Percentiles rank a stretch among this genome's conserved stretches.
These are phyloP conservation scores for Amphimedon queenslandica DNA, from an alignment of 37 sponge, comb jelly and placozoan genomes.

Conservation along the genomic window DNA sequence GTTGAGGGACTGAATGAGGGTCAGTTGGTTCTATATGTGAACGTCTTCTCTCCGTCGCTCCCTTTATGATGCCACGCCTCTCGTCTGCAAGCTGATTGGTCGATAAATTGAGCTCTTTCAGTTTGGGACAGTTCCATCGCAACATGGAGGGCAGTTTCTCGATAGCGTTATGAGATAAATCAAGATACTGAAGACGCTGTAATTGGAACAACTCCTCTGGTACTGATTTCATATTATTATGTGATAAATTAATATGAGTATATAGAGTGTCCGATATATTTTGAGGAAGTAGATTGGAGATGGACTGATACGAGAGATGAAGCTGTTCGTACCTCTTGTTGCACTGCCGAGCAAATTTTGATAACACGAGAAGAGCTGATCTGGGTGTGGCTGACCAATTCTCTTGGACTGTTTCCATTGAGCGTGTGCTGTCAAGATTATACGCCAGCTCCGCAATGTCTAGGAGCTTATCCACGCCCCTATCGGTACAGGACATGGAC, in stretches of 20 bases:
- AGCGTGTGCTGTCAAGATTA: slow-evolving; percentile 19
- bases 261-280: slow-evolving; percentile 17
- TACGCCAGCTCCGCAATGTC: slow-evolving; percentile 16
- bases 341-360: slow-evolving; percentile 6
- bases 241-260: slow-evolving; percentile 42
- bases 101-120: slow-evolving; percentile 35
- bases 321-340: slow-evolving; percentile 2
- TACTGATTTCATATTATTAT: slow-evolving; percentile 27
- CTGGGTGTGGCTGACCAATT: slow-evolving; percentile 13
- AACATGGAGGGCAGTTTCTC: slow-evolving; percentile 37
- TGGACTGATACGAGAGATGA: not conserved
- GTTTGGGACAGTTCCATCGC: slow-evolving; percentile 59
- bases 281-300: slow-evolving; percentile 8
- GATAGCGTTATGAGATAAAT: slow-evolving; percentile 50
- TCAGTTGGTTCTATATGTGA: not conserved
- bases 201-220: slow-evolving; percentile 42
- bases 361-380: slow-evolving; percentile 23
- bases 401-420: slow-evolving; percentile 18
- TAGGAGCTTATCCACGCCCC: not conserved
- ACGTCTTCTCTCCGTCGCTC: not conserved
- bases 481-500: not conserved
- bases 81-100: slow-evolving; percentile 37
- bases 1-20: slow-evolving; percentile 5
- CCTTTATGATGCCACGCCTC: slow-evolving; percentile 19
- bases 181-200: slow-evolving; percentile 11